Evolutionary conservation across 2,797 vertebrate species (phyloP).

Genomic region (Acanthiza pusilla): DNA sequence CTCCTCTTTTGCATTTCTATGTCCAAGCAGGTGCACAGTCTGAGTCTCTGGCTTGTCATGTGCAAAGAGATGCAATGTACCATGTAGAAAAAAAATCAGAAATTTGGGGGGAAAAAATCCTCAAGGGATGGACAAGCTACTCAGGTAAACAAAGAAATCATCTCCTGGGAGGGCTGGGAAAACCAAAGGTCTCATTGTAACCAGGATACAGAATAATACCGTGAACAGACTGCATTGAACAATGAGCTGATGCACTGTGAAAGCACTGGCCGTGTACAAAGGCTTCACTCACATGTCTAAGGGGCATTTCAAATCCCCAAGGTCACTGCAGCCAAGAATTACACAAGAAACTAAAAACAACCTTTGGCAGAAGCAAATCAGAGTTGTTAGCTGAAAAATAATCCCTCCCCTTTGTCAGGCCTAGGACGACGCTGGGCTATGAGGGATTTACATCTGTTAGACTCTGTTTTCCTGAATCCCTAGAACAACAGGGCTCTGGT

Average conservation of each 20-base stretch:
- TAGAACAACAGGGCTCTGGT: background rate
- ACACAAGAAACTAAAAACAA: background rate
- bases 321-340: background rate
- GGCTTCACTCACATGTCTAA: background rate
- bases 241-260: background rate
- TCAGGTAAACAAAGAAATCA: slow-evolving; percentile 18
- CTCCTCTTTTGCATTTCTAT: background rate
- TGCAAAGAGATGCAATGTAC: background rate
- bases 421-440: background rate
- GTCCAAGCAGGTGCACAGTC: background rate
- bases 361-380: background rate
- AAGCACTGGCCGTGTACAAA: background rate
- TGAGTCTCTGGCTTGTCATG: background rate
- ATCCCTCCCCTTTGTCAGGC: background rate
- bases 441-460: background rate
- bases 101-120: background rate
- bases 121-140: background rate
- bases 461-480: background rate
- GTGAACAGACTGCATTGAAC: background rate
- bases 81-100: background rate
- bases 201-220: background rate
- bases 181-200: background rate
- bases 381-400: background rate
- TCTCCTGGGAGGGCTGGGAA: background rate
- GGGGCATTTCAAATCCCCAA: background rate